A percentile compares a stretch with the other conserved stretches of the same genome.
These are phyloP conservation scores for Trissolcus brochymenae DNA, from an alignment of 2,888 invertebrate species.

Conservation along the genomic window DNA sequence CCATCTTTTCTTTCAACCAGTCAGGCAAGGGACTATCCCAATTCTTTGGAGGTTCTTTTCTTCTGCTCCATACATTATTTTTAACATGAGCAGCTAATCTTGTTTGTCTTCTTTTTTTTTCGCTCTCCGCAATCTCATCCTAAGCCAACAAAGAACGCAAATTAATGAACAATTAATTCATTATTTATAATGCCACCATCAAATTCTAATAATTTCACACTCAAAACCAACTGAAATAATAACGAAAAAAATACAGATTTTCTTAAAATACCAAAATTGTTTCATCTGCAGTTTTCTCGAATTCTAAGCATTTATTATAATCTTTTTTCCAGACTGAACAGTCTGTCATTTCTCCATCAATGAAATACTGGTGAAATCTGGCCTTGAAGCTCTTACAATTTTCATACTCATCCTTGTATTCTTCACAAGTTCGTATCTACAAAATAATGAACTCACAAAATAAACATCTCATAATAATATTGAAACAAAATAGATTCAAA, in stretches of 20 bases:
- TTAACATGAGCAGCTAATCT: constrained; percentile 83
- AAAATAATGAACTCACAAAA: constrained; percentile 50
- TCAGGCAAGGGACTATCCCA: constrained; percentile 90
- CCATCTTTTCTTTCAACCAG: constrained; percentile 83
- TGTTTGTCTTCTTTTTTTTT: constrained; percentile 80
- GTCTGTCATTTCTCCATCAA: constrained; percentile 84
- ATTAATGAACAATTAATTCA: not conserved
- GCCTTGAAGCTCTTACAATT: constrained; percentile 87
- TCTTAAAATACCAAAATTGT: constrained; percentile 82
- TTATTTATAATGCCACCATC: too few relatives aligned
- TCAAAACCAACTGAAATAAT: not conserved
- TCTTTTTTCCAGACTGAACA: constrained; percentile 90
- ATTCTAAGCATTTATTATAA: constrained; percentile 85
- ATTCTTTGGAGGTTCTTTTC: constrained; percentile 85
- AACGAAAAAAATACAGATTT: not conserved
- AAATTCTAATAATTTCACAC: not conserved
- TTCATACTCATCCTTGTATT: constrained; percentile 88
- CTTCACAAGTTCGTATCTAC: constrained; percentile 86
- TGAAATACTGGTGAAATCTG: constrained; percentile 91
- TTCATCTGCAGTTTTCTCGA: constrained; percentile 80
- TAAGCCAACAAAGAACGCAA: constrained; percentile 65
- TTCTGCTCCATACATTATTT: constrained; percentile 88
- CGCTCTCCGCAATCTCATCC: constrained; percentile 84
- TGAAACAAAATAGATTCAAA: too few relatives aligned
- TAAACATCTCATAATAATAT: not conserved